Percentiles rank a stretch among this genome's conserved stretches.
phyloP scores from a whole-genome alignment of 1,140 invertebrate species.

The Drosophila willistoni region DNA sequence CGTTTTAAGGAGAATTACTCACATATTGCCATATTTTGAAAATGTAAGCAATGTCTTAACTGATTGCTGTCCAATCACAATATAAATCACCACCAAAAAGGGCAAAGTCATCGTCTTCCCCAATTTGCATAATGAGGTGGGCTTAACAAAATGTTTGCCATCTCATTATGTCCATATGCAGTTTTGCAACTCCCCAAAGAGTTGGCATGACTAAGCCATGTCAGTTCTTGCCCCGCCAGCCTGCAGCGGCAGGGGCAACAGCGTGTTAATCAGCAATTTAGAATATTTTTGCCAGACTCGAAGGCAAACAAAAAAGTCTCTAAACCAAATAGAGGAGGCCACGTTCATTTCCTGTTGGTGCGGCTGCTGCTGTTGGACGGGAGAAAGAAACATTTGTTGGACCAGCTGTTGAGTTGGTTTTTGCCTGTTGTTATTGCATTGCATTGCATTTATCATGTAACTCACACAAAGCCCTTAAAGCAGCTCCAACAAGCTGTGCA shows the following conservation, averaged over 20 bases:
- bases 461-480: constrained; percentile 71
- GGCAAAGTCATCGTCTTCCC: constrained; percentile 29
- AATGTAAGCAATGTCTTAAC: constrained; percentile 19
- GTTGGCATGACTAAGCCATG: constrained; percentile 58
- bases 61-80: constrained; percentile 22
- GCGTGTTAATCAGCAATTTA: constrained; percentile 81
- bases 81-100: constrained; percentile 16
- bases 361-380: constrained; percentile 22
- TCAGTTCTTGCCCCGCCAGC: constrained; percentile 19
- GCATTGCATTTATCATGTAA: constrained; percentile 74
- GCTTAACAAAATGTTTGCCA: constrained; percentile 29
- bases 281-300: constrained; percentile 64
- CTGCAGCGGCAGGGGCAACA: background rate
- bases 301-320: constrained; percentile 43
- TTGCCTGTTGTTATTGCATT: constrained; percentile 56
- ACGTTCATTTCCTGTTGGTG: constrained; percentile 69
- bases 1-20: background rate
- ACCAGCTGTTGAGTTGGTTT: constrained; percentile 63
- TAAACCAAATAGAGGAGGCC: constrained; percentile 28
- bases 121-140: constrained; percentile 29
- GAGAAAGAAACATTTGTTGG: constrained; percentile 41
- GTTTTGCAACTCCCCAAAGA: constrained; percentile 26
- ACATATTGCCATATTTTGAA: background rate
- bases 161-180: constrained; percentile 45
- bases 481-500: constrained; percentile 52